Base-by-base conservation (phyloP, 2,797 vertebrate genomes). In the Diceros bicornis region DNA sequence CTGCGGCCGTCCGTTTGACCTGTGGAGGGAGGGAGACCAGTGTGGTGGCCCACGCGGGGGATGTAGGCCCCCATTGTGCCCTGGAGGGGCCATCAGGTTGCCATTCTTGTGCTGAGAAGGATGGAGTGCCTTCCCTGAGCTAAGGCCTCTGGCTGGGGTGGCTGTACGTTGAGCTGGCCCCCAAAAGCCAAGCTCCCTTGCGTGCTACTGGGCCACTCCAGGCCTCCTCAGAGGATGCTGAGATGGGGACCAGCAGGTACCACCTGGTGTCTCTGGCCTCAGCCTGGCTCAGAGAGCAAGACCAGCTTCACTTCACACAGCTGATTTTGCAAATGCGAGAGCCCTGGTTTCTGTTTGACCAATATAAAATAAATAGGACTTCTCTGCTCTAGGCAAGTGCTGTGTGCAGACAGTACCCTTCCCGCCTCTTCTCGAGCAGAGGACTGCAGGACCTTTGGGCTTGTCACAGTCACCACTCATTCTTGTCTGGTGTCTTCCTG, bases 311-410 rank as follows among this genome's bases (percentile, higher is more conserved):
- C 52, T 10, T 29, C 57, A 27, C 4, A 9, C 20, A 61, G 10
- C 92, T 41, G 62, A 34, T 47, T 47, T 50, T 52, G 13, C 61
- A 17, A 1, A 1, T 11, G 32, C 23, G 7, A 29, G 44, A 27
- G 21, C 81, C 25, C 34, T 61, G 32, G 14, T 11, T 10, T 69
- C 57, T 25, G 57, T 86, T 57, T 23, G 83, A 55, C 4, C 18
- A 0, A 12, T 50, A 44, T 41, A 0, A 62, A 82, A 47, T 29
- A 16, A 16, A 25, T 8, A 10, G 82, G 1, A 0, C 29, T 47
- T 52, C 2, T 52, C 0, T 12, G 4, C 13, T 17, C 6, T 29
- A 0, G 32, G 6, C 1, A 0, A 18, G 27, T 5, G 29, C 25
- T 13, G 44, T 29, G 18, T 25, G 14, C 62, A 0, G 27, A 1